A percentile compares a stretch with the other conserved stretches of the same genome.
Conservation (phyloP, 1,140 invertebrate species). For the Rhysida immarginata region DNA sequence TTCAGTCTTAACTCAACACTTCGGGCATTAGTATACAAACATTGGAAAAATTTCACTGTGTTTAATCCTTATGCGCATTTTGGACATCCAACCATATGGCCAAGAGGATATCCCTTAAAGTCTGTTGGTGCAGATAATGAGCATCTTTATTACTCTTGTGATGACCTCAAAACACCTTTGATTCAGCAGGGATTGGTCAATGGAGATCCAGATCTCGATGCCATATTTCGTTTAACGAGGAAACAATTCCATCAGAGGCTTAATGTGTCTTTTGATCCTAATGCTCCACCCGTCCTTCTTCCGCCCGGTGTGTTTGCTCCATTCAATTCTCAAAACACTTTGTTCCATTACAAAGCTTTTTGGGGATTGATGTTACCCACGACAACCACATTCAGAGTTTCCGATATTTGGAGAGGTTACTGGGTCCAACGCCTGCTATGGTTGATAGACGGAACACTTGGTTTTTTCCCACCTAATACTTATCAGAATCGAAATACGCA, state of each 20-base stretch:
- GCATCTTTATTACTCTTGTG: not conserved
- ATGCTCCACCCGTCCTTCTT: constrained; percentile 18
- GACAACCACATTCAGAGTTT: constrained; percentile 21
- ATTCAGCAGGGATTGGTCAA: constrained; percentile 27
- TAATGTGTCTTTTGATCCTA: constrained; percentile 19
- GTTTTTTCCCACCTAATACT: constrained; percentile 19
- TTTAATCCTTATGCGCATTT: constrained; percentile 26
- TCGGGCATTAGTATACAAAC: constrained; percentile 7
- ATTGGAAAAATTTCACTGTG: not conserved
- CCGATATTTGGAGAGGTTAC: constrained; percentile 26
- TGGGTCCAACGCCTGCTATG: constrained; percentile 24
- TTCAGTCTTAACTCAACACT: not conserved
- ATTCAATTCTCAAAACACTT: constrained; percentile 26
- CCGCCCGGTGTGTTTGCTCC: constrained; percentile 20
- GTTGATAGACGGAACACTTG: constrained; percentile 19
- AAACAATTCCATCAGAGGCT: constrained; percentile 12
- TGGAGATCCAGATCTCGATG: constrained; percentile 29
- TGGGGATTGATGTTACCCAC: constrained; percentile 24
- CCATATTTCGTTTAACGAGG: constrained; percentile 23
- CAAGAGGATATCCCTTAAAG: constrained; percentile 24
- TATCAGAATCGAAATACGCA: constrained; percentile 19
- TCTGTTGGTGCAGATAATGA: not conserved
- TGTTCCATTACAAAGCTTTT: constrained; percentile 23
- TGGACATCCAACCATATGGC: constrained; percentile 24
- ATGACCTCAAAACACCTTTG: constrained; percentile 8